phyloP scores from a whole-genome alignment of 2,797 vertebrate genomes.

The Melanotaenia parkinsoni region DNA sequence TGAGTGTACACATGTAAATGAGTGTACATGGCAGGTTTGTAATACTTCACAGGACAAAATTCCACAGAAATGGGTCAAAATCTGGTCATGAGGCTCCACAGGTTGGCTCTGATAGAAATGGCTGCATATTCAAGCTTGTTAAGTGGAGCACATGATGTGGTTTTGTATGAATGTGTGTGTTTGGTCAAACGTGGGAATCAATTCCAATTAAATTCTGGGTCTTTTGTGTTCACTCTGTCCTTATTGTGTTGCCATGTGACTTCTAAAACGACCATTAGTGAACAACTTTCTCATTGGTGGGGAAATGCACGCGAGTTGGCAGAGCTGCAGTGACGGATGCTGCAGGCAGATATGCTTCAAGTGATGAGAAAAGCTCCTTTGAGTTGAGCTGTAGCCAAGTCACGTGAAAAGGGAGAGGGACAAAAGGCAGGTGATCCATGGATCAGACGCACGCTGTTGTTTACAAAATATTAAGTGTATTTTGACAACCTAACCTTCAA shows the following conservation, averaged over 20 bases:
- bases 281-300: conserved; percentile 46
- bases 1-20: background rate
- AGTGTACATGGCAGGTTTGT: conserved; percentile 6
- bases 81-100: conserved; percentile 27
- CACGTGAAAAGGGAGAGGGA: conserved; percentile 63
- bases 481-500: background rate
- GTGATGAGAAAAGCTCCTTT: conserved; percentile 72
- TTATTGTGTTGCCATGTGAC: conserved; percentile 46
- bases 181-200: conserved; percentile 76
- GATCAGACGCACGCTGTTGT: conserved; percentile 32
- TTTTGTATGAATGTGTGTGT: conserved; percentile 18
- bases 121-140: conserved; percentile 40
- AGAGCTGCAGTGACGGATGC: conserved; percentile 28
- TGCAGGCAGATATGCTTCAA: conserved; percentile 31
- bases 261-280: conserved; percentile 56
- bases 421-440: conserved; percentile 51
- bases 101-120: conserved; percentile 43
- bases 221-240: conserved; percentile 56
- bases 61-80: conserved; percentile 68
- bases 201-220: conserved; percentile 65
- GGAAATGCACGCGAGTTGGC: conserved; percentile 10
- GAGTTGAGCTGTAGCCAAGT: conserved; percentile 65
- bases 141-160: conserved; percentile 72
- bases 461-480: background rate
- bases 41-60: conserved; percentile 42